A percentile compares a stretch with the other conserved stretches of the same genome.
Evolutionary conservation across 2,888 invertebrate species (phyloP).

Genomic region (Lycaena phlaeas): DNA sequence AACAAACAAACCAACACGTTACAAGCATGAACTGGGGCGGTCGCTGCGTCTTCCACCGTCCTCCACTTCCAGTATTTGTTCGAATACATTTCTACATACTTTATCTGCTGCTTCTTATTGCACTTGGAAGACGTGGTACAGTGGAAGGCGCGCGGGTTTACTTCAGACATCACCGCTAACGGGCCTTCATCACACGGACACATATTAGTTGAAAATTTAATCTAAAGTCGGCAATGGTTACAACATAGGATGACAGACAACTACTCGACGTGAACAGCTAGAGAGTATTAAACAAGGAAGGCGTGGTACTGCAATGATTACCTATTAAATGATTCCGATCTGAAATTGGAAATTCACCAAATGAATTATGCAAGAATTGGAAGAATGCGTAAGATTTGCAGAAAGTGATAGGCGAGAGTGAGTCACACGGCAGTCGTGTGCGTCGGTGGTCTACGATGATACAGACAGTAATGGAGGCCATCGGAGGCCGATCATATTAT

Average conservation of each 20-base stretch:
- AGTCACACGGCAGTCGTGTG: too few relatives aligned
- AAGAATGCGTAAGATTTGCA: slow-evolving; percentile 2
- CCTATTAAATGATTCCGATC: slow-evolving; percentile 74
- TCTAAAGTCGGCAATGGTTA: slow-evolving; percentile 19
- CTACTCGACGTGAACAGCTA: slow-evolving; percentile 58
- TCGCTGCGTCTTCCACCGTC: slow-evolving; percentile 19
- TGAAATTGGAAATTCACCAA: slow-evolving; percentile 67
- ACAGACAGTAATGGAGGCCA: neutral
- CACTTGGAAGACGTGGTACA: too few relatives aligned
- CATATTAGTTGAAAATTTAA: slow-evolving; percentile 16
- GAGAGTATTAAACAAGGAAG: slow-evolving; percentile 34
- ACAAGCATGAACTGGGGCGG: slow-evolving; percentile 42
- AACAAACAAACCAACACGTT: slow-evolving; percentile 63
- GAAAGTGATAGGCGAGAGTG: neutral
- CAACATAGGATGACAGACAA: slow-evolving; percentile 30
- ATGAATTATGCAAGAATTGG: slow-evolving; percentile 36
- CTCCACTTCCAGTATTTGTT: neutral
- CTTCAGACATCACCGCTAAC: slow-evolving; percentile 3
- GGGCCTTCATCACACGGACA: slow-evolving; percentile 20
- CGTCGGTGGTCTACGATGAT: slow-evolving; percentile 7
- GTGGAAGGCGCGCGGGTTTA: slow-evolving; percentile 6
- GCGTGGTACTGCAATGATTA: slow-evolving; percentile 58
- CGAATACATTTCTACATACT: too few relatives aligned
- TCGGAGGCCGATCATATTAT: neutral
- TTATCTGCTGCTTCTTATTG: too few relatives aligned